These are phyloP conservation scores for Monopterus albus DNA, from an alignment of 2,113 vertebrate genomes.

Conservation along the genomic window DNA sequence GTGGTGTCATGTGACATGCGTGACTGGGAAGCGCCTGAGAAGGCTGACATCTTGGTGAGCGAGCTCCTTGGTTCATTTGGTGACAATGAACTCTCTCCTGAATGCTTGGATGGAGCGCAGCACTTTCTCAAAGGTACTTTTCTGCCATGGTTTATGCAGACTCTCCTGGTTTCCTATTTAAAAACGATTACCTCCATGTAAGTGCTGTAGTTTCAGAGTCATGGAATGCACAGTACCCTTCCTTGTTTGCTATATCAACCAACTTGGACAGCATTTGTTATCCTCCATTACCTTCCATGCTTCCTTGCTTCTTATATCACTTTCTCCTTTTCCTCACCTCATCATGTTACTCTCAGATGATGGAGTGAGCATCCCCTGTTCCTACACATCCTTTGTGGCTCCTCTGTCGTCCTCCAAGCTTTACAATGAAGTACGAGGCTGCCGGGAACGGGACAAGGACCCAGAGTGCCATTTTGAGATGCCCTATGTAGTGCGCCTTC, in stretches of 20 bases:
- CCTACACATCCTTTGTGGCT: constrained; percentile 91
- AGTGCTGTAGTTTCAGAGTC: background rate
- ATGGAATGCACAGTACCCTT: background rate
- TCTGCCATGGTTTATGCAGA: background rate
- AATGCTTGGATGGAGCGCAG: constrained; percentile 93
- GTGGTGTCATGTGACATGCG: constrained; percentile 94
- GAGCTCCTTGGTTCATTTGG: constrained; percentile 94
- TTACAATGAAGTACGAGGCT: constrained; percentile 92
- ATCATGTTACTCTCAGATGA: constrained; percentile 75
- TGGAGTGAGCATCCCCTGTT: constrained; percentile 91
- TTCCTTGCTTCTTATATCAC: constrained; percentile 17
- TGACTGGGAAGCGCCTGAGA: constrained; percentile 91
- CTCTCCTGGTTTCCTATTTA: background rate
- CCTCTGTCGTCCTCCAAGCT: constrained; percentile 95
- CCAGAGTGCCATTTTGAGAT: constrained; percentile 92
- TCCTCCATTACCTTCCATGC: constrained; percentile 17
- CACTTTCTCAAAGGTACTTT: constrained; percentile 90
- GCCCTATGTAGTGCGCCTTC: constrained; percentile 92
- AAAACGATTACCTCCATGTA: background rate
- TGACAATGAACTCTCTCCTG: constrained; percentile 93
- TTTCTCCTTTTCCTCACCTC: constrained; percentile 17
- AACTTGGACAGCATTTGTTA: background rate
- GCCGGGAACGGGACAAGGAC: constrained; percentile 91
- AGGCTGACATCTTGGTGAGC: constrained; percentile 92
- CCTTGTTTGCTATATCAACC: background rate